Base-by-base conservation (phyloP, 2,113 vertebrate genomes). In the Lamprologus lemairii region DNA sequence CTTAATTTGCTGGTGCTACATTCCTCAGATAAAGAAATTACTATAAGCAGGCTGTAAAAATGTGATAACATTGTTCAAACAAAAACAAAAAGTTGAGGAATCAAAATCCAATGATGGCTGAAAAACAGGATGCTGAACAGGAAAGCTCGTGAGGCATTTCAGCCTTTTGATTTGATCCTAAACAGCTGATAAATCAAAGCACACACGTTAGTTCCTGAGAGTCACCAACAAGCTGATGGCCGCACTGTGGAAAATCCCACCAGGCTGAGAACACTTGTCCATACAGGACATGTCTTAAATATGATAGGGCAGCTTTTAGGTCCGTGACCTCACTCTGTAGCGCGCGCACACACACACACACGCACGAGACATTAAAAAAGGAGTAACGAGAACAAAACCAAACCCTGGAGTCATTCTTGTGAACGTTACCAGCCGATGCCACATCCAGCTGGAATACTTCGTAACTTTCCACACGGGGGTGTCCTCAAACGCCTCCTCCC, bases 401-500 rank as follows among this genome's bases (percentile, higher is more conserved):
- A 65, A 37, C 3, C 63, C 42, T 0, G 9, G 23, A 47, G 71
- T 75, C 42, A 2, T 28, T 17, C 9, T 47, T 47, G 11, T 28
- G 9, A 28, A 3, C 23, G 71, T 47, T 47, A 75, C 68, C 68
- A 47, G 42, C 37, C 33, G 2, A 19, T 14, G 35, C 49, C 21
- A 13, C 31, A 28, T 33, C 63, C 33, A 31, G 23, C n/a, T 28
- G 4, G 54, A 42, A 55, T 7, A 83, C 54, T 80, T 55, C 4
- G 17, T 57, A 85, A 90, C 81, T 92, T 92, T 89, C 68, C 75
- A 40, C 71, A 37, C 55, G 35, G 14, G 16, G 78, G 81, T 80
- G 85, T 84, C 85, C 82, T 37, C 13, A 81, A 82, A 68, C 82
- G 45, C 86, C 88, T 79, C 88, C 71, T 85, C 86, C 89, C 83